These are phyloP conservation scores for Chrysodeixis includens DNA, from an alignment of 2,888 invertebrate genomes.

Conservation along the genomic window DNA sequence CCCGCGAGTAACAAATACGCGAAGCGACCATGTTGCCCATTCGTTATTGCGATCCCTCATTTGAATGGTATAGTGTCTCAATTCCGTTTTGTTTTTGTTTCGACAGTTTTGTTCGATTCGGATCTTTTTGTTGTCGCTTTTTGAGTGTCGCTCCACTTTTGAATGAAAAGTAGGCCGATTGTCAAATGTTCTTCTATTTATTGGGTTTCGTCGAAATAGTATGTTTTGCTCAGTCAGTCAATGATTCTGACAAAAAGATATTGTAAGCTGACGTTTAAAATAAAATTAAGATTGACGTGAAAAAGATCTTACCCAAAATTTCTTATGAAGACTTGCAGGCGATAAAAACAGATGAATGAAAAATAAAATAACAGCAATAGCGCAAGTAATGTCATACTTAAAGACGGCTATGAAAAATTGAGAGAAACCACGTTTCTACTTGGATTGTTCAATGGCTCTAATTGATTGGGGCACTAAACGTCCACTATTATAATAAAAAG, in stretches of 20 bases:
- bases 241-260: background rate
- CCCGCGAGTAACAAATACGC: conserved; percentile 82
- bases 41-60: conserved; percentile 81
- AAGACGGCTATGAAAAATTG: too few relatives aligned
- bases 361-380: too few relatives aligned
- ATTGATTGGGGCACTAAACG: background rate
- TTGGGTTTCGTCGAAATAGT: background rate
- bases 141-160: conserved; percentile 35
- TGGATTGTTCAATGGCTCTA: background rate
- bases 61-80: conserved; percentile 82
- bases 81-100: conserved; percentile 70
- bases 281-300: too few relatives aligned
- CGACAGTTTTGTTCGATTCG: conserved; percentile 48
- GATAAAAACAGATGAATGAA: too few relatives aligned
- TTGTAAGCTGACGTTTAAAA: too few relatives aligned
- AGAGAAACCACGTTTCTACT: background rate
- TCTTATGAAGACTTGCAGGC: too few relatives aligned
- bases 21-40: conserved; percentile 77
- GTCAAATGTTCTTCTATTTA: conserved; percentile 14
- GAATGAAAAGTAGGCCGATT: conserved; percentile 28
- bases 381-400: too few relatives aligned
- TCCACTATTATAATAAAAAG: background rate
- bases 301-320: too few relatives aligned
- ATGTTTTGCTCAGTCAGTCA: background rate
- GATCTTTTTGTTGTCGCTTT: conserved; percentile 25